Base-by-base conservation (phyloP, 1,140 invertebrate genomes). In the Drosophila obscura region DNA sequence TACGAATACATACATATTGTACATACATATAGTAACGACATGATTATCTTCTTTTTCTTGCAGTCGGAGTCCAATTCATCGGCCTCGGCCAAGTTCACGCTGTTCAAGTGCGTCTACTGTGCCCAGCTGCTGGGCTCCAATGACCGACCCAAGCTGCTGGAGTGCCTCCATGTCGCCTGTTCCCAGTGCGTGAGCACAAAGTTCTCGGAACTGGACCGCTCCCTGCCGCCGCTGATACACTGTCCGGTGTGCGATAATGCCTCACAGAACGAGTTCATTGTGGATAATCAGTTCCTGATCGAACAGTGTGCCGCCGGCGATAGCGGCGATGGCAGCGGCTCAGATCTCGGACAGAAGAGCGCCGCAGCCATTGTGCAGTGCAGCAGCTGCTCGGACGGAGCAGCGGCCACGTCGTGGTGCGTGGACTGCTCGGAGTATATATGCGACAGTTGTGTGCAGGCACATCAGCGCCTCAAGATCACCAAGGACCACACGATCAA, bases 401-500 rank as follows among this genome's bases (percentile, higher is more conserved):
- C 95, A 52, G 93, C 94, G 11, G 96, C 96, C 41, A 95, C 96
- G 22, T 96, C 95, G 80, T 97, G 96, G 94, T 98, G 97, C 92
- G 94, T 95, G 0, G 96, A 98, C 87, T 98, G 97, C 91, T 94
- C 95, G 2, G 97, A 98, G 92, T 97, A 96, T 92, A 96, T 98
- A 60, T 98, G 97, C 93, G 96, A 97, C 89, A 96, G 94, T 90
- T 98, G 97, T 93, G 96, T 98, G 59, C 94, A 94, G 80, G 94
- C 94, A 15, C 94, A 95, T 91, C 94, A 94, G 91, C 93, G 95
- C 82, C 93, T 98, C 39, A 96, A 97, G 92, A 96, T 98, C 64
- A 98, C 97, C 41, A 98, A 98, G 92, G 97, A 98, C 91, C 97
- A 98, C 91, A 96, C 95, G 2, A 97, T 98, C 69, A 96, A 97